A percentile compares a stretch with the other conserved stretches of the same genome.
Evolutionary conservation across 2,888 invertebrate genomes (phyloP).

Genomic region (Pyrochroa serraticornis): DNA sequence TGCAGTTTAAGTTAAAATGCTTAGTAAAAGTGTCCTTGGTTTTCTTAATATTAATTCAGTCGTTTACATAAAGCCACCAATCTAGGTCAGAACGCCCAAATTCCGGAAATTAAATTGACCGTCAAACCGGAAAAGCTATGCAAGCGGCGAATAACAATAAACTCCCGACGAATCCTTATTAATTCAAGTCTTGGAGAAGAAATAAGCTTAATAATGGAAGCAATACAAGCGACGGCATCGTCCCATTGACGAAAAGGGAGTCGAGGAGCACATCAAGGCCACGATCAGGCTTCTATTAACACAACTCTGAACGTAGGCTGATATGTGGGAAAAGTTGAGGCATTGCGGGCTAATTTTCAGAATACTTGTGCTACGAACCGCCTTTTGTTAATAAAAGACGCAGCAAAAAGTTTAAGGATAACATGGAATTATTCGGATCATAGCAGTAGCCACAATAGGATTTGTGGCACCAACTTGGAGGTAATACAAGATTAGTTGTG

Average conservation of each 20-base stretch:
- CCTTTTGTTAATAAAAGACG: too few species aligned
- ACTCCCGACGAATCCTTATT: constrained; percentile 7
- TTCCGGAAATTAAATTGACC: neutral
- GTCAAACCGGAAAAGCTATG: neutral
- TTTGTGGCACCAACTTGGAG: too few species aligned
- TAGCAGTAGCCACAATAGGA: too few species aligned
- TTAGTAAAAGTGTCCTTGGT: too few species aligned
- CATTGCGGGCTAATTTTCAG: too few species aligned
- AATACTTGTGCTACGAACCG: too few species aligned
- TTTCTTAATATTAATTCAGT: too few species aligned
- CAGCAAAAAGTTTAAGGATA: too few species aligned
- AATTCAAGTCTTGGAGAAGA: constrained; percentile 6
- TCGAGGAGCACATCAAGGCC: constrained; percentile 13
- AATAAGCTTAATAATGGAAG: constrained; percentile 14
- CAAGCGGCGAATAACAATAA: constrained; percentile 8
- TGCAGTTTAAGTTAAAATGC: too few species aligned
- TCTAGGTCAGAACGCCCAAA: neutral
- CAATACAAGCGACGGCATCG: constrained; percentile 7
- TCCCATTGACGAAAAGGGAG: constrained; percentile 7
- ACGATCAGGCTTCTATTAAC: constrained; percentile 7
- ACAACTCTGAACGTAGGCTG: neutral
- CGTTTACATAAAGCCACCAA: too few species aligned
- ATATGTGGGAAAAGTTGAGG: constrained; percentile 1
- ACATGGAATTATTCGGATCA: too few species aligned
- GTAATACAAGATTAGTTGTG: too few species aligned